These are phyloP conservation scores for Drosophila pandora DNA, from an alignment of 1,140 invertebrate genomes.

Conservation along the genomic window DNA sequence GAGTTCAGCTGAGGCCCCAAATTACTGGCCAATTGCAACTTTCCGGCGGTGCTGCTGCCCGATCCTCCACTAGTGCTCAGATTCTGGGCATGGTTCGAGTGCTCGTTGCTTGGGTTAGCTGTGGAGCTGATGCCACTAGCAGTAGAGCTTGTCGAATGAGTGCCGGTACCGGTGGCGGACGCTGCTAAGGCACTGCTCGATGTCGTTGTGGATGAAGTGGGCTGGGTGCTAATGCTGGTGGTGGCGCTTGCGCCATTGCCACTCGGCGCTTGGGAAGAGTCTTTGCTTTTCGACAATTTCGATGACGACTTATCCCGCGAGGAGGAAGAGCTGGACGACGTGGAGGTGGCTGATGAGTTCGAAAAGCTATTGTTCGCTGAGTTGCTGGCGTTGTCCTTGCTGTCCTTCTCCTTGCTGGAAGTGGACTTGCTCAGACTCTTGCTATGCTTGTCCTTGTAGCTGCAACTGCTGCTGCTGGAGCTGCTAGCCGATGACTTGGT, in stretches of 20 bases:
- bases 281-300: constrained; percentile 80
- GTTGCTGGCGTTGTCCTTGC: constrained; percentile 50
- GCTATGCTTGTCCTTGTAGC: constrained; percentile 81
- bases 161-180: constrained; percentile 5
- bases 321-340: constrained; percentile 66
- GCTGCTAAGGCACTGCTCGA: constrained; percentile 21
- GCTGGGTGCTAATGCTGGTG: constrained; percentile 23
- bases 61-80: constrained; percentile 41
- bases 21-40: constrained; percentile 50
- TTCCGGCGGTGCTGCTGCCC: constrained; percentile 19
- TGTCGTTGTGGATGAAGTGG: constrained; percentile 23
- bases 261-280: constrained; percentile 35
- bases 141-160: constrained; percentile 53
- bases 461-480: constrained; percentile 36
- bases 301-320: constrained; percentile 75
- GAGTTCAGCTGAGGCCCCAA: constrained; percentile 17
- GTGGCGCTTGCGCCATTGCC: constrained; percentile 45
- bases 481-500: constrained; percentile 45
- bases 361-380: constrained; percentile 61
- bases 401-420: constrained; percentile 80
- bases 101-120: constrained; percentile 29
- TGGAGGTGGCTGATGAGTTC: constrained; percentile 60
- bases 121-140: constrained; percentile 10
- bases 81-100: constrained; percentile 69
- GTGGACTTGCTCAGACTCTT: constrained; percentile 72